phyloP scores from a whole-genome alignment of 2,888 invertebrate genomes.

The Linyphia triangularis region DNA sequence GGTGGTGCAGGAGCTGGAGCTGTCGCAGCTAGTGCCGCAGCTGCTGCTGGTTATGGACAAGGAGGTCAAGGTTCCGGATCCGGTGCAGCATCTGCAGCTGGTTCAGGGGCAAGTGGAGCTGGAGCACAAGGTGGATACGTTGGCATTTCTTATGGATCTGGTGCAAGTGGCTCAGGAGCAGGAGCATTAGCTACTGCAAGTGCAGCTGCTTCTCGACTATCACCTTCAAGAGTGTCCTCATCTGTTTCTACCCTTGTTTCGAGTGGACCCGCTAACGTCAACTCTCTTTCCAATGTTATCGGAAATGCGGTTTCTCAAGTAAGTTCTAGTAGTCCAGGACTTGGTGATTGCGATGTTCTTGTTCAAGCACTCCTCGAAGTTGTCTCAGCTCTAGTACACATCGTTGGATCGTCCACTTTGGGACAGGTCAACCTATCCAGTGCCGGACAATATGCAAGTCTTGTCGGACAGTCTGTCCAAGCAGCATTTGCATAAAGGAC shows the following conservation, averaged over 20 bases:
- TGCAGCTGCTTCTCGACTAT: slow-evolving; percentile 7
- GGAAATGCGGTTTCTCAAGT: slow-evolving; percentile 8
- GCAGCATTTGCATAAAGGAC: background rate
- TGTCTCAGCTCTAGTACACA: background rate
- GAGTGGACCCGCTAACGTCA: background rate
- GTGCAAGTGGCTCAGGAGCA: too few relatives aligned
- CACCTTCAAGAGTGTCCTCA: slow-evolving; percentile 18
- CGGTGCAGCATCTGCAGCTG: background rate
- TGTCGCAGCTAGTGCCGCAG: background rate
- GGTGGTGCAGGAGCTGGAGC: background rate
- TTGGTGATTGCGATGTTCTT: slow-evolving; percentile 35
- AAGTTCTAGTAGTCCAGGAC: background rate
- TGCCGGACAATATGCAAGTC: background rate
- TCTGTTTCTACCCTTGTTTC: slow-evolving; percentile 1
- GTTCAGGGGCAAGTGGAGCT: background rate
- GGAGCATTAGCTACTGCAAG: background rate
- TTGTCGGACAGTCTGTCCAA: background rate
- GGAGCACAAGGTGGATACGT: background rate
- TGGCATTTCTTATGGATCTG: too few relatives aligned
- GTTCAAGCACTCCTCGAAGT: slow-evolving; percentile 29
- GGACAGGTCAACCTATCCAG: background rate
- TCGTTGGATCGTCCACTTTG: background rate
- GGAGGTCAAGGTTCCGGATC: background rate
- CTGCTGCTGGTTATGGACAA: background rate
- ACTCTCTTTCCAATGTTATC: slow-evolving; percentile 16